Evolutionary conservation across 2,888 invertebrate genomes (phyloP), one percentile per base, ranked within the genome.

Genomic region (Imbricaverruca yamaguchii): DNA sequence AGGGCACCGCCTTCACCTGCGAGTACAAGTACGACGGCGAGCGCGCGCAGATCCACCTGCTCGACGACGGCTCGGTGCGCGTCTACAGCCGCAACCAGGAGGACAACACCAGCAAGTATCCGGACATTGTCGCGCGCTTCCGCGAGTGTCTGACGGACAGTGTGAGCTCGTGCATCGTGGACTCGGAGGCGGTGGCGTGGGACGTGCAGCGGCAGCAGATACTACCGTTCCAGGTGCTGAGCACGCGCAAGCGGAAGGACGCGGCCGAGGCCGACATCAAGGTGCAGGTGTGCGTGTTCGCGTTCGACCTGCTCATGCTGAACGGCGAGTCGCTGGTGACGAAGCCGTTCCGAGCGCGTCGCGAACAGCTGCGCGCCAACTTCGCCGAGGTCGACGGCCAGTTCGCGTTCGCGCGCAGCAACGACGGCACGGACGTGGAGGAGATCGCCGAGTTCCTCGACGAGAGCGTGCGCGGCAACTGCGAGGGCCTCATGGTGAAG

Each of bases 11-110:
- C 85, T 98, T 99, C 87, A 98, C 98, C 0, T 98, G 98, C 87
- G 99, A 99, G 89, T 99, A 93, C 92, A 99, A 99, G 87, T 99
- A 99, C 87, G 99, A 99, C 88, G 99, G 99, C 0, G 99, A 99
- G 90, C 90, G 99, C 85, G 98, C 98, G 0, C 98, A 93, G 91
- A 94, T 96, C 84, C 96, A 96, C 86, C 88, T 91, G 56, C 87
- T 88, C 56, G 91, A 91, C 80, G 90, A 91, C 84, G 92, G 93
- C 0, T 88, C 88, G 6, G 91, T 97, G 0, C 91, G 91, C 84
- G 92, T 99, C 84, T 99, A 93, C 89, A 97, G 97, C 86, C 90
- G 99, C 82, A 99, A 98, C 89, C 98, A 98, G 87, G 96, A 97
- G 87, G 92, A 97, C 87, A 95, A 95, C 87, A 96, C 96, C 0